Evolutionary conservation across 2,113 vertebrate genomes (phyloP).

Genomic region (Nothobranchius kuhntae): DNA sequence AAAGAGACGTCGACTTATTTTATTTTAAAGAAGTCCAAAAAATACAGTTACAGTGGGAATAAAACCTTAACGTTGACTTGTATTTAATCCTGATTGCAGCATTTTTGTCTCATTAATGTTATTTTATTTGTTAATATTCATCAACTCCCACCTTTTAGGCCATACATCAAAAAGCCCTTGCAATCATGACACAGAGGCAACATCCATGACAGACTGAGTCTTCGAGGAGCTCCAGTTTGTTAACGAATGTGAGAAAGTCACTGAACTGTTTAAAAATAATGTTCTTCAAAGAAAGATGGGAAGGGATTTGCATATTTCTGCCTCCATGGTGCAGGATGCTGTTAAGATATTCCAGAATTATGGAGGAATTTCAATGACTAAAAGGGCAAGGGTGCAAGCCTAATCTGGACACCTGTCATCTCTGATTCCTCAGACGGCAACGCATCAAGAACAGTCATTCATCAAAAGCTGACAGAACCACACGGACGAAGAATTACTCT

Average conservation of each 20-base stretch:
- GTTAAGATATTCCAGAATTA: not conserved
- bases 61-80: not conserved
- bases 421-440: not conserved
- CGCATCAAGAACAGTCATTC: not conserved
- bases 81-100: not conserved
- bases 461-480: not conserved
- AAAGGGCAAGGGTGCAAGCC: not conserved
- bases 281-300: not conserved
- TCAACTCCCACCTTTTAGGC: not conserved
- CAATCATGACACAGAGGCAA: not conserved
- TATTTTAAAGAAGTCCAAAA: not conserved
- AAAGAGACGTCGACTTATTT: not conserved
- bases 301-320: not conserved
- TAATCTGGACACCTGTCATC: not conserved
- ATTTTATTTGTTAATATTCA: not conserved
- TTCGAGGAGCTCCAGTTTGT: not conserved
- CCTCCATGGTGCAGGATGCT: not conserved
- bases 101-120: not conserved
- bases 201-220: not conserved
- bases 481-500: not conserved
- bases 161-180: not conserved
- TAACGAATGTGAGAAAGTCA: conserved; percentile 2
- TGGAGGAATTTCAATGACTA: not conserved
- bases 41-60: not conserved
- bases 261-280: not conserved